Percentiles rank a stretch among this genome's conserved stretches.
Evolutionary conservation across 2,797 vertebrate species (phyloP).

Genomic region (Gallinago stenura): DNA sequence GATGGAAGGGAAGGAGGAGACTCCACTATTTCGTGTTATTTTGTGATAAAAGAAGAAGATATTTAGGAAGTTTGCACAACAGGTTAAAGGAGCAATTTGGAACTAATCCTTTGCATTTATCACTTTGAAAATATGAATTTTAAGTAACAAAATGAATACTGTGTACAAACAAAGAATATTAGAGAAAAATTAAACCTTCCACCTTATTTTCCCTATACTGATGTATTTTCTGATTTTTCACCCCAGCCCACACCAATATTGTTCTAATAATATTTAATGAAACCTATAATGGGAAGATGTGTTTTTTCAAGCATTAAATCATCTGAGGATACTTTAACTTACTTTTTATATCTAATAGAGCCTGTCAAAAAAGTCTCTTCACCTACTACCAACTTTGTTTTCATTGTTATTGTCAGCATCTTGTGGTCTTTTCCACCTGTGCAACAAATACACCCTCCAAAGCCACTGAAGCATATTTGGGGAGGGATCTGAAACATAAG

Average conservation of each 20-base stretch:
- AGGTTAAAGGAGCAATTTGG: background rate
- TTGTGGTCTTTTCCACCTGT: background rate
- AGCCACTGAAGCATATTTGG: background rate
- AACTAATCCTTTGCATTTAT: background rate
- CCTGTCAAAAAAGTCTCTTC: background rate
- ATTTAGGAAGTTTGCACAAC: background rate
- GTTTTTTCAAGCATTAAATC: background rate
- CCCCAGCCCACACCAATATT: background rate
- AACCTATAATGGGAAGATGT: background rate
- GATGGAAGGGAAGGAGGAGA: background rate
- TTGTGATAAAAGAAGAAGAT: background rate
- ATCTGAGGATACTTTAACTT: background rate
- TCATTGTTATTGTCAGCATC: background rate
- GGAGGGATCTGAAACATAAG: background rate
- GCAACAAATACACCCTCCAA: background rate
- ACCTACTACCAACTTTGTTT: background rate
- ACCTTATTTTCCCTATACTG: background rate
- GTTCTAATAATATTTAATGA: background rate
- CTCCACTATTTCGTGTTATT: background rate
- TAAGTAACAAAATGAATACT: background rate
- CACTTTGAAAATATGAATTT: background rate
- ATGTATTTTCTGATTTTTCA: background rate
- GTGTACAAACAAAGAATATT: background rate
- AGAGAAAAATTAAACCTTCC: background rate
- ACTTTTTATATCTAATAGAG: background rate